Percentiles rank a stretch among this genome's conserved stretches.
Conservation (phyloP, 1,140 invertebrate genomes). For the Lucilia cuprina region DNA sequence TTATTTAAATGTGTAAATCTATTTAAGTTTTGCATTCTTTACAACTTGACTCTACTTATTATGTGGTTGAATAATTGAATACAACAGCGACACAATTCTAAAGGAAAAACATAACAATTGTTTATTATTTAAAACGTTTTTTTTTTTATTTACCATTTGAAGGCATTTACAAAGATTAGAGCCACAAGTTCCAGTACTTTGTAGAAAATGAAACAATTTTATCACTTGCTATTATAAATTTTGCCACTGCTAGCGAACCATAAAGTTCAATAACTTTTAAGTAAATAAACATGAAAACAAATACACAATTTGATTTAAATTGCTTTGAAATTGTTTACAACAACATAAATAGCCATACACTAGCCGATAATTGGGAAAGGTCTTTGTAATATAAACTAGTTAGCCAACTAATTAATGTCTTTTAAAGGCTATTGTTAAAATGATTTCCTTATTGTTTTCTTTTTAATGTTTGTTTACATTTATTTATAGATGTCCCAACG, state of each 20-base stretch:
- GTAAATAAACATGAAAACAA: neutral
- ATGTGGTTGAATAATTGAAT: too few relatives aligned
- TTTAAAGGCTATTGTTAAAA: neutral
- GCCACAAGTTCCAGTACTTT: neutral
- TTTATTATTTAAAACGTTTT: neutral
- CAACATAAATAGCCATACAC: neutral
- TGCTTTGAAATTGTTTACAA: neutral
- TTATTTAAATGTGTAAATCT: too few relatives aligned
- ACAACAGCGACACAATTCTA: neutral
- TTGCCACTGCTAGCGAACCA: neutral
- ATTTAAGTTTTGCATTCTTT: too few relatives aligned
- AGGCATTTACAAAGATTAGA: neutral
- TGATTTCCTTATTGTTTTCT: neutral
- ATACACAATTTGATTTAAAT: neutral
- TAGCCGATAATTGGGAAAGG: neutral
- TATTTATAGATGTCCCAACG: conserved; percentile 67
- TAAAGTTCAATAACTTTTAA: neutral
- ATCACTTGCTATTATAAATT: neutral
- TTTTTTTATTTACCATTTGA: neutral
- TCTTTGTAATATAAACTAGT: neutral
- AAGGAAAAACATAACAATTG: neutral
- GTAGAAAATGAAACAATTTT: neutral
- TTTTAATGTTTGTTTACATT: neutral
- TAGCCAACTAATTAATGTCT: too few relatives aligned
- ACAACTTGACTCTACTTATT: too few relatives aligned